Evolutionary conservation across 2,797 vertebrate species (phyloP).

Genomic region (Acanthiza pusilla): DNA sequence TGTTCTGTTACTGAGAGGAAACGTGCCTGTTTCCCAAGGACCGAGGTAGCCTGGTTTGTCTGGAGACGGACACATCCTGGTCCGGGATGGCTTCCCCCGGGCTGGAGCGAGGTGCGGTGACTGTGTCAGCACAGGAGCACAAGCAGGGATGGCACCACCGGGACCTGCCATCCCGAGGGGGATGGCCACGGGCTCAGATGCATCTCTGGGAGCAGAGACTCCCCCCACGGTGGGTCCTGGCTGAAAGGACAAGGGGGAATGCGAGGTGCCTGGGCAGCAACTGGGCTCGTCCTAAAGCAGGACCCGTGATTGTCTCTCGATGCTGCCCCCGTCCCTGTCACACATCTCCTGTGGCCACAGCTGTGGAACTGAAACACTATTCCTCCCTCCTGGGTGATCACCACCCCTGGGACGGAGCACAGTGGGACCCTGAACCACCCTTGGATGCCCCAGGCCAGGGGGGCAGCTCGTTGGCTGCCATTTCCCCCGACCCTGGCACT

Average conservation of each 20-base stretch:
- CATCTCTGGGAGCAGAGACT: not conserved
- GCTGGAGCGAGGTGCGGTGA: not conserved
- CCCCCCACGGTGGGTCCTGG: not conserved
- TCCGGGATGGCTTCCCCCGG: not conserved
- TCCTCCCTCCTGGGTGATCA: not conserved
- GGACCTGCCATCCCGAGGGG: accelerated
- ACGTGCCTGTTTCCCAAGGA: not conserved
- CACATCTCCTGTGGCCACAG: not conserved
- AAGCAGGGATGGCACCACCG: not conserved
- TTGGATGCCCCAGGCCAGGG: accelerated
- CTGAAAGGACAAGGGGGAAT: not conserved
- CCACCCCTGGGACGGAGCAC: not conserved
- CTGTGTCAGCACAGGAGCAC: not conserved
- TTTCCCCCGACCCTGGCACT: not conserved
- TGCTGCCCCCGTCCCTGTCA: not conserved
- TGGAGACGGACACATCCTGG: not conserved
- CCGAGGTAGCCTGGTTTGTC: conserved; percentile 51
- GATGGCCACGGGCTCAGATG: not conserved
- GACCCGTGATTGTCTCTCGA: conserved; percentile 39
- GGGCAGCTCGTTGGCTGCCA: not conserved
- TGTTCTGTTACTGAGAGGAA: not conserved
- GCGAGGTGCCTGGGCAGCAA: not conserved
- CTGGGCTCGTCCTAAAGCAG: not conserved
- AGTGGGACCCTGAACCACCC: not conserved
- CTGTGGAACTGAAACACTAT: accelerated